These are phyloP conservation scores for Psophia crepitans DNA, from an alignment of 2,113 vertebrate species.

Conservation along the genomic window DNA sequence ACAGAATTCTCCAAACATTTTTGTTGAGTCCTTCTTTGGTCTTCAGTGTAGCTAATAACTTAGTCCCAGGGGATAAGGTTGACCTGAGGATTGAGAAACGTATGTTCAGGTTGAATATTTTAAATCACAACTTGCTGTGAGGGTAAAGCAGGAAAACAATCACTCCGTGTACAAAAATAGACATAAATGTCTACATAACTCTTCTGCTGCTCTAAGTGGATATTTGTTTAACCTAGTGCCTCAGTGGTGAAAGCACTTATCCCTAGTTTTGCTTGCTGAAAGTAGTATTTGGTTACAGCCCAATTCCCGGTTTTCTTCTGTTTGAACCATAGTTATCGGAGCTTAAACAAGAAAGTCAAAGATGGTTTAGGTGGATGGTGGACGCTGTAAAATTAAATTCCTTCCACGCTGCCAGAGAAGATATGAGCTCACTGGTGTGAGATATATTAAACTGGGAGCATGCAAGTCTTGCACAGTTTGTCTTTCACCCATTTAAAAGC, in stretches of 20 bases:
- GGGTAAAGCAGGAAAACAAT: neutral
- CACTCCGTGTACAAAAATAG: neutral
- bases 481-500: neutral
- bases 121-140: neutral
- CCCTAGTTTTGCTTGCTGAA: neutral
- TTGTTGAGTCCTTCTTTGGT: neutral
- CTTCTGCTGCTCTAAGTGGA: neutral
- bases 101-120: neutral
- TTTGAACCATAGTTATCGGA: neutral
- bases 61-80: neutral
- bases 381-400: neutral
- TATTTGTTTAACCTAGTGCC: neutral
- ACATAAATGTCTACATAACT: neutral
- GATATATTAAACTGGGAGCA: neutral
- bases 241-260: neutral
- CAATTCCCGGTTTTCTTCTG: neutral
- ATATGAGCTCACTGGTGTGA: neutral
- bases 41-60: neutral
- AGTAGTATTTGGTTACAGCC: neutral
- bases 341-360: neutral
- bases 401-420: neutral
- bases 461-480: neutral
- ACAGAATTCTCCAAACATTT: neutral
- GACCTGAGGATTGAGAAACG: neutral
- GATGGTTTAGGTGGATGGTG: neutral